Conservation (phyloP, 2,113 vertebrate species). For the Lichenostomus cassidix region DNA sequence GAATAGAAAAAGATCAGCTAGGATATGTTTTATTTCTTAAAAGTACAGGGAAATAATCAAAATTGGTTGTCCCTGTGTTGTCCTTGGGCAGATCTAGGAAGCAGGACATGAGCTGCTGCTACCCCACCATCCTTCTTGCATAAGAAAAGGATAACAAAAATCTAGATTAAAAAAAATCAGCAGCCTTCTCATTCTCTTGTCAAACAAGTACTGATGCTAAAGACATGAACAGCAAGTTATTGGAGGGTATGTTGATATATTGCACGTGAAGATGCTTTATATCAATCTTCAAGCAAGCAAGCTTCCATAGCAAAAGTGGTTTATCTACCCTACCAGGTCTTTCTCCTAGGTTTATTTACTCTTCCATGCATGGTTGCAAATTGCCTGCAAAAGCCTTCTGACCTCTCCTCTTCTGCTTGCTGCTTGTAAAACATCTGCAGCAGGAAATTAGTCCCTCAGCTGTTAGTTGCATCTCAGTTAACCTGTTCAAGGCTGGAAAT, state of each 20-base stretch:
- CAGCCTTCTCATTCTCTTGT: neutral
- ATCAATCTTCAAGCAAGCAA: neutral
- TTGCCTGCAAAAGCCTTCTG: neutral
- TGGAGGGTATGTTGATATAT: accelerated
- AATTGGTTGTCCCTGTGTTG: neutral
- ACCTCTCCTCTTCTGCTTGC: neutral
- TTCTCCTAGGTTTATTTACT: neutral
- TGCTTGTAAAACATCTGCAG: neutral
- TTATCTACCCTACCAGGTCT: neutral
- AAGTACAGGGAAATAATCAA: neutral
- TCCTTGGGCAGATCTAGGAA: neutral
- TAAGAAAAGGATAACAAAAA: neutral
- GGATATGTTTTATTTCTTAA: neutral
- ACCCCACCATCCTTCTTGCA: neutral
- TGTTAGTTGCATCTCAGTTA: neutral
- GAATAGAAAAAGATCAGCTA: neutral
- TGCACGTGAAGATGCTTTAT: neutral
- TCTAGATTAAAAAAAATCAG: neutral
- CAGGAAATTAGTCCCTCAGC: neutral
- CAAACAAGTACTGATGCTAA: neutral
- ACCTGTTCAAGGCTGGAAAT: neutral
- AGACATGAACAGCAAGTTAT: neutral
- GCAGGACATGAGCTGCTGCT: neutral
- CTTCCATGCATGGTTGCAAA: neutral
- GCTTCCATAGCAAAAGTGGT: neutral